Base-by-base conservation (phyloP, 2,113 vertebrate genomes). In the Pseudolaguvia tuberculata region DNA sequence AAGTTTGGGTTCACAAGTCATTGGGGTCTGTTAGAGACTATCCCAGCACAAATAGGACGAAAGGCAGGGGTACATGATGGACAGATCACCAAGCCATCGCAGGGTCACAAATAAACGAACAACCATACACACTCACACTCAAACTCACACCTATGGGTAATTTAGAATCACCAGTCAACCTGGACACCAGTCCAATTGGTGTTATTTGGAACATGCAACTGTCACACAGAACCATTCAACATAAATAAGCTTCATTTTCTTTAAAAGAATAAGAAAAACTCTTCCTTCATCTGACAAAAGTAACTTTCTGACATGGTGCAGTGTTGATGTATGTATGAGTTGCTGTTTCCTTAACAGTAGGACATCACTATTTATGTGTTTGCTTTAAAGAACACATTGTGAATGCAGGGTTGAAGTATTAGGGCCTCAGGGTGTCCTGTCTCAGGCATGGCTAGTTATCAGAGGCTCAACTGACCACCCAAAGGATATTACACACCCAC, bases 401-500 rank as follows among this genome's bases (percentile, higher is more conserved):
- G 90, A 89, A 92, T 92, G 90, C 90, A 87, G 85, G 89, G 86
- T 87, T 88, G 90, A 90, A 87, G 88, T 90, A 87, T 89, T 90
- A 89, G 90, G 89, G 90, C 87, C 90, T 90, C 87, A 90, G 89
- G 89, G 90, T 88, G 90, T 88, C 90, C 89, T 92, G 91, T 92
- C 89, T 91, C 89, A 91, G 91, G 91, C 91, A 89, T 91, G 90
- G 89, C 89, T 91, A 92, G 91, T 90, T 91, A 91, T 89, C 89
- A 90, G 90, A 89, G 89, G 89, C 88, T 90, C 90, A 91, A 89
- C 88, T 89, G 89, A 90, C 90, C 87, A 88, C 90, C 89, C 89
- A 88, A 87, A 91, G 90, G 90, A 91, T 89, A 90, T 72, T n/a
- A 76, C 62, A 75, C 63, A 79, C 57, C 79, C 68, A 51, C 57